Conservation (phyloP, 1,140 invertebrate species). For the Gerris buenoi region DNA sequence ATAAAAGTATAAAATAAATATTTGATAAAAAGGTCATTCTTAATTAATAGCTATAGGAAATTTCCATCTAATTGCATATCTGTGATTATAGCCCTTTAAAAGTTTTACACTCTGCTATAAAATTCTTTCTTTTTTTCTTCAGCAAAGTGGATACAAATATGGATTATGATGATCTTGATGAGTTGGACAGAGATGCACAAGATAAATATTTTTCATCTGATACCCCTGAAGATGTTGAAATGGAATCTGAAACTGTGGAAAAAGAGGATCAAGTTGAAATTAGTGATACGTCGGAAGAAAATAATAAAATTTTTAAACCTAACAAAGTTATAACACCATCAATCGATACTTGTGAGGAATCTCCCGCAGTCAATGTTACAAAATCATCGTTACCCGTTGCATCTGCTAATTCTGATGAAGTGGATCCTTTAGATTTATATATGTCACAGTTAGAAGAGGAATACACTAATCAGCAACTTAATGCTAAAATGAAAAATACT, state of each 20-base stretch:
- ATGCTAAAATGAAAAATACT: background rate
- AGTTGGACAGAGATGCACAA: slow-evolving; percentile 3
- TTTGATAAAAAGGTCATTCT: too few relatives aligned
- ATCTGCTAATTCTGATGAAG: background rate
- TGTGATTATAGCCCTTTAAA: too few relatives aligned
- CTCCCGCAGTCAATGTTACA: too few relatives aligned
- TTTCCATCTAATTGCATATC: too few relatives aligned
- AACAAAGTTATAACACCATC: background rate
- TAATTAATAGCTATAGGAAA: too few relatives aligned
- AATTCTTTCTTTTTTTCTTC: slow-evolving; percentile 3
- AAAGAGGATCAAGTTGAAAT: background rate
- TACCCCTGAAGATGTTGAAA: background rate
- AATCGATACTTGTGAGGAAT: too few relatives aligned
- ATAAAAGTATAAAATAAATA: too few relatives aligned
- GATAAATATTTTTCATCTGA: slow-evolving; percentile 8
- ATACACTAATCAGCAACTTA: background rate
- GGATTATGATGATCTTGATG: slow-evolving; percentile 8
- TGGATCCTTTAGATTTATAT: background rate
- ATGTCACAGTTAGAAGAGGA: background rate
- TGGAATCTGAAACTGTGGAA: background rate
- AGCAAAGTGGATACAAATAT: slow-evolving; percentile 6
- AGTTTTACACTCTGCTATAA: too few relatives aligned
- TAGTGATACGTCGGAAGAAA: background rate
- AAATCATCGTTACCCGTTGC: too few relatives aligned
- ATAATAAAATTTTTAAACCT: background rate